Percentiles rank a stretch among this genome's conserved stretches.
Evolutionary conservation across 2,888 invertebrate species (phyloP).

Genomic region (Meiosimyza platycephala): DNA sequence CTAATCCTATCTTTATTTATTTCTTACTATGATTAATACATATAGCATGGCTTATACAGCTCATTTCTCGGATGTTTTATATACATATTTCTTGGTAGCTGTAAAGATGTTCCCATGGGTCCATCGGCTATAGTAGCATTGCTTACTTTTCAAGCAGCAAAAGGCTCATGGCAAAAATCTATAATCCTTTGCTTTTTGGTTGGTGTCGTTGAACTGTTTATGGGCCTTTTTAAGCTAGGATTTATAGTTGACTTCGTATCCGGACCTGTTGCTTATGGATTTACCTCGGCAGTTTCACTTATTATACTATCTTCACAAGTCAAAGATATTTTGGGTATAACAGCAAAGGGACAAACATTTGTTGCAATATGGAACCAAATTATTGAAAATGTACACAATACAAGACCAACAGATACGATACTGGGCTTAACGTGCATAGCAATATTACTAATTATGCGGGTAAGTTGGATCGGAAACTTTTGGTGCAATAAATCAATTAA

Average conservation of each 20-base stretch:
- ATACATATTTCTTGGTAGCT: constrained; percentile 90
- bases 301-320: constrained; percentile 91
- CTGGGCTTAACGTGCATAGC: constrained; percentile 82
- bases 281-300: constrained; percentile 89
- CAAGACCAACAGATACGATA: constrained; percentile 78
- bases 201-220: constrained; percentile 80
- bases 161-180: constrained; percentile 72
- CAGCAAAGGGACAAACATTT: constrained; percentile 80
- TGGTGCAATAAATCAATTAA: constrained; percentile 63
- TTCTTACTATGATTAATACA: constrained; percentile 43
- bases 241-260: constrained; percentile 91
- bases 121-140: constrained; percentile 93
- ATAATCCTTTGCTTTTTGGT: constrained; percentile 80
- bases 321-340: constrained; percentile 82
- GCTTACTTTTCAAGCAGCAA: constrained; percentile 82
- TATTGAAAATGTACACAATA: constrained; percentile 74
- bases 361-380: constrained; percentile 82
- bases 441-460: constrained; percentile 81
- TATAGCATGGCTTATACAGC: constrained; percentile 91
- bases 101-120: constrained; percentile 92
- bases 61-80: constrained; percentile 93
- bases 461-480: constrained; percentile 64
- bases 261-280: constrained; percentile 88
- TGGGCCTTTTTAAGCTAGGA: constrained; percentile 86
- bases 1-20: neutral